Percentiles rank a stretch among this genome's conserved stretches.
These are phyloP conservation scores for Tipula vernalis DNA, from an alignment of 2,888 invertebrate species.

Conservation along the genomic window DNA sequence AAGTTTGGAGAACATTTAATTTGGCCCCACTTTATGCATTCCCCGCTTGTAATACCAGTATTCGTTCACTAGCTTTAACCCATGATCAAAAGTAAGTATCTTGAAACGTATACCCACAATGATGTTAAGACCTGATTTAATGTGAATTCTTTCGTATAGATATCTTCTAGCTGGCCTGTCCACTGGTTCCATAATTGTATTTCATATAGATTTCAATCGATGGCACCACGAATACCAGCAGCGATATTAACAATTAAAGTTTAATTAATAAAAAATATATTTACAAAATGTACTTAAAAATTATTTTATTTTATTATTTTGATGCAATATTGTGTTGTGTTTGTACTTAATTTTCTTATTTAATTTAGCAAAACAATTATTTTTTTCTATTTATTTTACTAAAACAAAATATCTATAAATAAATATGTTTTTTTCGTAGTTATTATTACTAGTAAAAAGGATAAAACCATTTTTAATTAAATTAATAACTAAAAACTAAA, in stretches of 20 bases:
- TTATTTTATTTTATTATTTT: neutral
- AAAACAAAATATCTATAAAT: neutral
- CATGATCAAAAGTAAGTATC: conserved; percentile 92
- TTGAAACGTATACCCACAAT: neutral
- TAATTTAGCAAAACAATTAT: neutral
- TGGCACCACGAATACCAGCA: conserved; percentile 97
- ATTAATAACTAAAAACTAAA: neutral
- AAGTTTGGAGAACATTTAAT: conserved; percentile 97
- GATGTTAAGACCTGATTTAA: neutral
- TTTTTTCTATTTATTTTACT: neutral
- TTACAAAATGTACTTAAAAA: neutral
- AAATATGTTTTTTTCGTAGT: neutral
- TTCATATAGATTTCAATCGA: conserved; percentile 98
- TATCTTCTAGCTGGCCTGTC: conserved; percentile 94
- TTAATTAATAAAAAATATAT: conserved; percentile 20
- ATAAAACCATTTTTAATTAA: neutral
- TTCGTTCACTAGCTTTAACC: conserved; percentile 85
- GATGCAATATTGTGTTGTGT: neutral
- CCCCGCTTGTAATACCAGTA: conserved; percentile 92
- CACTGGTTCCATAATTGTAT: conserved; percentile 95
- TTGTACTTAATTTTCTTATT: neutral
- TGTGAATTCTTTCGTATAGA: conserved; percentile 37
- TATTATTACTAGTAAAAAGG: neutral
- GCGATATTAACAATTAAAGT: conserved; percentile 50
- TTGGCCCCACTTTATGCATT: conserved; percentile 94